These are phyloP conservation scores for Lonchura striata DNA, from an alignment of 2,113 vertebrate species.

Conservation along the genomic window DNA sequence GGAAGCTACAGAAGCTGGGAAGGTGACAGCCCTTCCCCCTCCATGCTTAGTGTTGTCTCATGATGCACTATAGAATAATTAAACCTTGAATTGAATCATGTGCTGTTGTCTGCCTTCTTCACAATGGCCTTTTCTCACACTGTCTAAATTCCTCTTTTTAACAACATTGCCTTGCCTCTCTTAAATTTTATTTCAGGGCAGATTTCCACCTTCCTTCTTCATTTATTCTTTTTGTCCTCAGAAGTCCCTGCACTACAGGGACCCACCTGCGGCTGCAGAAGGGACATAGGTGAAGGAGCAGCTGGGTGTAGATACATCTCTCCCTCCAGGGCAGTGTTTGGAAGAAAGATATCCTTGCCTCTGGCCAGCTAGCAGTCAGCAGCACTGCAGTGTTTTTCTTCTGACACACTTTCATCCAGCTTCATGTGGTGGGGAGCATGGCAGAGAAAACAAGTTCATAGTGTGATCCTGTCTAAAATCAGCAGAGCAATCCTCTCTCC, in stretches of 20 bases:
- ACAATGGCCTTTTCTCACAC: not conserved
- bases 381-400: not conserved
- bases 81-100: not conserved
- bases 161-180: not conserved
- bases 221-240: not conserved
- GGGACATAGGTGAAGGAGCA: not conserved
- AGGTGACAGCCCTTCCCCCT: not conserved
- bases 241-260: not conserved
- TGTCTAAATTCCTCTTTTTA: not conserved
- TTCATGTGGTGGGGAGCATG: not conserved
- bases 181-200: not conserved
- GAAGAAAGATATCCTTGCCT: not conserved
- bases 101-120: not conserved
- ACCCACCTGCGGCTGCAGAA: not conserved
- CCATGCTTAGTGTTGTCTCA: not conserved
- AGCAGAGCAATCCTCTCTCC: not conserved
- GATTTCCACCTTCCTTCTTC: not conserved
- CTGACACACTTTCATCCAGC: not conserved
- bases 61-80: not conserved
- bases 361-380: not conserved
- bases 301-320: fast-evolving
- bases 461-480: not conserved
- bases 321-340: not conserved
- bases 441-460: not conserved
- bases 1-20: not conserved